Evolutionary conservation across 1,140 invertebrate species (phyloP).

Genomic region (Caerostris extrusa): DNA sequence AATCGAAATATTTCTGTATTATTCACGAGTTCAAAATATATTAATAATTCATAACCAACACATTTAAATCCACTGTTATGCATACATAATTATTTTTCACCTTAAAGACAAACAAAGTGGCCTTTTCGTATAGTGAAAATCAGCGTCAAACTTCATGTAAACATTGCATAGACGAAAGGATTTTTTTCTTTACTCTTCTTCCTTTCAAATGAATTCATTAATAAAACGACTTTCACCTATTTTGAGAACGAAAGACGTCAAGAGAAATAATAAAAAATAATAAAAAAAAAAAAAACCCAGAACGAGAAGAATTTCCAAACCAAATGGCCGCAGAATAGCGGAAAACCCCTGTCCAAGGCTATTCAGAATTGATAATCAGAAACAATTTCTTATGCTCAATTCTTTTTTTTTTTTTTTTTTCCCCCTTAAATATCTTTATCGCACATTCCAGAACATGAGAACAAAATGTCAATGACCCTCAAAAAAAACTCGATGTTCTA

Average conservation of each 20-base stretch:
- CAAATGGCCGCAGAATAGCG: slow-evolving; percentile 6
- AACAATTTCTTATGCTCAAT: neutral
- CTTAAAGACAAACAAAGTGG: too few relatives aligned
- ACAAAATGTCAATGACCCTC: neutral
- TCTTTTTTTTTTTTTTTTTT: neutral
- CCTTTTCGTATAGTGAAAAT: too few relatives aligned
- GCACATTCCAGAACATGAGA: neutral
- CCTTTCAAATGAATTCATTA: too few relatives aligned
- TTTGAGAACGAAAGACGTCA: neutral
- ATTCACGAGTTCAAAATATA: too few relatives aligned
- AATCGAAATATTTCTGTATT: too few relatives aligned
- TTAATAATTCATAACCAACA: too few relatives aligned
- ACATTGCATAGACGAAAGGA: too few relatives aligned
- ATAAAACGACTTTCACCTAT: too few relatives aligned
- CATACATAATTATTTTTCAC: too few relatives aligned
- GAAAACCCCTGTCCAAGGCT: slow-evolving; percentile 22
- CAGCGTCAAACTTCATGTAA: too few relatives aligned
- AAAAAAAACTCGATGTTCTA: neutral
- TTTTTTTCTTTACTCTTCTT: too few relatives aligned
- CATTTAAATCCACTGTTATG: too few relatives aligned
- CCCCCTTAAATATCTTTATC: neutral
- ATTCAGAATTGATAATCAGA: neutral
- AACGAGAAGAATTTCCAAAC: neutral
- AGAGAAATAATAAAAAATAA: neutral
- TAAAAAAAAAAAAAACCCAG: neutral